Evolutionary conservation across 2,113 vertebrate genomes (phyloP), one percentile per base, ranked within the genome.

Genomic region (Oreochromis spilurus): DNA sequence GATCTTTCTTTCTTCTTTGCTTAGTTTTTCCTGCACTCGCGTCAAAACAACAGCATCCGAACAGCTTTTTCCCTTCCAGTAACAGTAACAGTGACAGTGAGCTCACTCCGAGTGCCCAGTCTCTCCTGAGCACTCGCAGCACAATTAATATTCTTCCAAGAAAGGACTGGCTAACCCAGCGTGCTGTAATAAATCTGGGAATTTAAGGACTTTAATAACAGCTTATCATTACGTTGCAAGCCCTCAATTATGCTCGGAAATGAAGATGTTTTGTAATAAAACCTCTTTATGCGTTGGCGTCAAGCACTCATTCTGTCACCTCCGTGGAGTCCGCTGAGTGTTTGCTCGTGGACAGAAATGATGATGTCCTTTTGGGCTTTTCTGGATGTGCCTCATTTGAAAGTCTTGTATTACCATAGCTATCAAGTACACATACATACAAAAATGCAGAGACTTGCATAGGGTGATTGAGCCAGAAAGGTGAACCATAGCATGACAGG

Each of bases 161-260:
- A 92, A 85, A 26, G 52, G 81, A 87, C 53, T 17, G 43, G 79
- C 21, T 21, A 84, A 79, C 88, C 85, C 84, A 88, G 88, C 87
- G 70, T 84, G 89, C 62, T 79, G 83, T 93, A 93, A 94, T 94
- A 93, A 94, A 95, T 89, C 85, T 92, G 81, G 80, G 90, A 93
- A 91, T 94, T 92, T 89, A 87, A 94, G 87, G 48, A n/a, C 50
- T 92, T 91, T 96, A 96, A 96, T 96, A 93, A 92, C 88, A 93
- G 93, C 85, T 93, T 94, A 94, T 92, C 93, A 54, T 93, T 84
- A 53, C 62, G 67, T 85, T 88, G 86, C 78, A 92, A 93, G 85
- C 88, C 87, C 81, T 91, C 87, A 94, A 94, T 95, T 94, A 94
- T 60, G 21, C 62, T 31, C 83, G 6, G 85, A 95, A 95, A 94